Evolutionary conservation across 2,113 vertebrate genomes (phyloP), one percentile per base, ranked within the genome.

Genomic region (Panthera tigris): DNA sequence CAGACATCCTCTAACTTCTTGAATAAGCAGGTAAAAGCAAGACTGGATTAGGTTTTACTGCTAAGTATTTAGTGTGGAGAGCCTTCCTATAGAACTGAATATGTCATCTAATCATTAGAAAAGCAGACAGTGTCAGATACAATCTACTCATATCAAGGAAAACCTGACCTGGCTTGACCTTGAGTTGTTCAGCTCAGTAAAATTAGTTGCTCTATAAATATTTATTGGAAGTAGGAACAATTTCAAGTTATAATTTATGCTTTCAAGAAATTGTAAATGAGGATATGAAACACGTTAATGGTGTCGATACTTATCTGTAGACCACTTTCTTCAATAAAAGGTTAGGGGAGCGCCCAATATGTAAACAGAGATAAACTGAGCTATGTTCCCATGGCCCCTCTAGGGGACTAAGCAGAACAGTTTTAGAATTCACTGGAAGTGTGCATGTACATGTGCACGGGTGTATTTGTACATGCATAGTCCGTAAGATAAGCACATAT

Each of bases 141-240:
- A 39, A 48, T 57, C 31, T 66, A 50, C 81, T n/a, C 50, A 21
- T 25, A 74, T 33, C 81, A 21, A 15, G 27, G 31, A 39, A 69
- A 89, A 27, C 27, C 27, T 89, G 45, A 50, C 52, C 1, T 29
- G 12, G 39, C 14, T 65, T 79, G 66, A 96, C 61, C 52, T 68
- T 68, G 52, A 73, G 11, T 63, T 65, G 23, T 12, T 90, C 27
- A 90, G 41, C 23, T 92, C 36, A 63, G 84, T 78, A 55, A 83
- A 66, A 94, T 82, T 76, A 94, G 16, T 50, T 19, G 41, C 33
- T 33, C 16, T 65, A n/a, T 61, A 90, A 94, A 94, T 94, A 96
- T 65, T 96, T 85, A 94, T 6, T 79, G 19, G 29, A 52, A 66
- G 13, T 15, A 45, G 25, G 66, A 91, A 90, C 61, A 45, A 29